Evolutionary conservation across 1,140 invertebrate genomes (phyloP).

Genomic region (Caenorhabditis remanei): DNA sequence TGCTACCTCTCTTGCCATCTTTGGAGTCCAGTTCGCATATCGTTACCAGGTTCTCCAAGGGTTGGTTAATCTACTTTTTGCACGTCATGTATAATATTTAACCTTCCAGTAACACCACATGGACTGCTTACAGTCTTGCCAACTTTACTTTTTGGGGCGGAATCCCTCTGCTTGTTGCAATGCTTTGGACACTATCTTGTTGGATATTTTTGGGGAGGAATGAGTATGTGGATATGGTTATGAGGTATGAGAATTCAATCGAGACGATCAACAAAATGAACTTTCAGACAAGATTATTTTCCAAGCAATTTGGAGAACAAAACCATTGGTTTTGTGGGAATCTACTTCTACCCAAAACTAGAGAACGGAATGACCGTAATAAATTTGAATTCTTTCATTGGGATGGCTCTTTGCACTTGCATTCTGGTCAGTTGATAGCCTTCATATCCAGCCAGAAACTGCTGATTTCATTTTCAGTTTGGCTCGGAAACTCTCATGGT

Average conservation of each 20-base stretch:
- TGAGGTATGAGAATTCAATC: background rate
- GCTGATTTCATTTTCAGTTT: background rate
- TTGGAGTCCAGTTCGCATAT: constrained; percentile 16
- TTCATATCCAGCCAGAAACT: too few relatives aligned
- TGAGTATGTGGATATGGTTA: background rate
- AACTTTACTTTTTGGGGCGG: background rate
- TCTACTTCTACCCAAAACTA: background rate
- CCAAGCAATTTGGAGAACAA: background rate
- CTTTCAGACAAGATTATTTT: background rate
- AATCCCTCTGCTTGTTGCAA: background rate
- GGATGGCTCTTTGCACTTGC: background rate
- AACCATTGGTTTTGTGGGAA: background rate
- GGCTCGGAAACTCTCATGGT: background rate
- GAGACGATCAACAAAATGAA: background rate
- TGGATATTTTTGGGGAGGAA: background rate
- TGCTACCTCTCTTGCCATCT: background rate
- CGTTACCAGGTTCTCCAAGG: background rate
- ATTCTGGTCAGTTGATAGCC: background rate
- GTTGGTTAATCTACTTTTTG: background rate
- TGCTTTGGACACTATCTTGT: background rate
- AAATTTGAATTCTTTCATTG: constrained; percentile 12
- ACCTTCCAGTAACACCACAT: background rate
- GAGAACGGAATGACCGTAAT: background rate
- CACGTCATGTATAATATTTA: background rate
- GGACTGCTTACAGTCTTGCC: background rate